A percentile compares a stretch with the other conserved stretches of the same genome.
phyloP scores from a whole-genome alignment of 2,888 invertebrate genomes.

The Sarcophaga rosellei region DNA sequence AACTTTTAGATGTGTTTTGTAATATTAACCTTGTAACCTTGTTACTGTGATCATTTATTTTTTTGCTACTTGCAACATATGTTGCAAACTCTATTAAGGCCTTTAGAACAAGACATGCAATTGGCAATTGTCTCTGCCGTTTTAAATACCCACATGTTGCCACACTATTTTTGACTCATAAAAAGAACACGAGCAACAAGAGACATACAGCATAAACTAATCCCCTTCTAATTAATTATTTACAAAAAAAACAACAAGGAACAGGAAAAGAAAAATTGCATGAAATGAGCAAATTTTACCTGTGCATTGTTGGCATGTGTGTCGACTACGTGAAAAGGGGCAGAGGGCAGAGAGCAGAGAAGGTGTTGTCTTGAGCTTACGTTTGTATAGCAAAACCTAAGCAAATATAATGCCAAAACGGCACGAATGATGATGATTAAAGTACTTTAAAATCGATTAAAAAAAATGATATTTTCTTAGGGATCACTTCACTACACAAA shows the following conservation, averaged over 20 bases:
- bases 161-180: slow-evolving; percentile 10
- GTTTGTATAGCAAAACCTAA: too few relatives aligned
- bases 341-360: slow-evolving; percentile 31
- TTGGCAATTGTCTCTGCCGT: slow-evolving; percentile 12
- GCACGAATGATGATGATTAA: not conserved
- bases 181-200: slow-evolving; percentile 7
- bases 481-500: not conserved
- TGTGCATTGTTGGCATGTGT: slow-evolving; percentile 31
- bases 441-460: slow-evolving; percentile 76
- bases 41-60: not conserved
- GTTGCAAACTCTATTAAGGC: slow-evolving; percentile 22
- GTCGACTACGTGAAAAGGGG: not conserved
- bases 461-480: slow-evolving; percentile 2
- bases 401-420: not conserved
- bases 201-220: slow-evolving; percentile 22
- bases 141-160: slow-evolving; percentile 49
- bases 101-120: slow-evolving; percentile 43
- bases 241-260: not conserved
- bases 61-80: slow-evolving; percentile 54
- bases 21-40: not conserved
- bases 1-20: too few relatives aligned
- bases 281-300: slow-evolving; percentile 3
- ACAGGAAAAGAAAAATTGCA: not conserved
- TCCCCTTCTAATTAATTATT: slow-evolving; percentile 30
- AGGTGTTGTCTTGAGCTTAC: not conserved